Percentiles rank a stretch among this genome's conserved stretches.
These are phyloP conservation scores for Microctenopoma lineatum DNA, from an alignment of 2,797 vertebrate species.

Conservation along the genomic window DNA sequence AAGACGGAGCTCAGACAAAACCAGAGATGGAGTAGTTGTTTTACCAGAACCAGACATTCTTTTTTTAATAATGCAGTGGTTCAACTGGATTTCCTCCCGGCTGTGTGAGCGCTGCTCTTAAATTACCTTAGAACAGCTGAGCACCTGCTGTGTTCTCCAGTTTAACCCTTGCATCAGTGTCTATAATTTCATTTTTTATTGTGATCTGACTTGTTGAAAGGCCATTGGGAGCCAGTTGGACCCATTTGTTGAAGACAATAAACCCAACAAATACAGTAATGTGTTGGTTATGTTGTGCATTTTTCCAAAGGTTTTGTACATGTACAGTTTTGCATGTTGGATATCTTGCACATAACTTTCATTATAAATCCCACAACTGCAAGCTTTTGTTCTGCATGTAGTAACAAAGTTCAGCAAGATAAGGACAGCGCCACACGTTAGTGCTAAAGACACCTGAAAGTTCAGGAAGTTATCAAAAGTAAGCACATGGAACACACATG, in stretches of 20 bases:
- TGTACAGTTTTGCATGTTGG: background rate
- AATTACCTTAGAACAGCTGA: background rate
- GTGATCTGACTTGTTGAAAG: constrained; percentile 54
- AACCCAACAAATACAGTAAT: constrained; percentile 48
- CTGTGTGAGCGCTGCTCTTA: constrained; percentile 2
- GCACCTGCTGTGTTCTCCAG: constrained; percentile 14
- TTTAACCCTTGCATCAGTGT: constrained; percentile 15
- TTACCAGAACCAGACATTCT: constrained; percentile 1
- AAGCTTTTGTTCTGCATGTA: background rate
- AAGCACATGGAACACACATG: background rate
- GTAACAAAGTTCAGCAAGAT: background rate
- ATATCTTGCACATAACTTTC: background rate
- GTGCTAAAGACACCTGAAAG: background rate
- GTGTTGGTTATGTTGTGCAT: background rate
- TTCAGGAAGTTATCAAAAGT: background rate
- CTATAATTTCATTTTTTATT: constrained; percentile 49
- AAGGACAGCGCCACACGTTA: background rate
- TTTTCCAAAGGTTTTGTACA: background rate
- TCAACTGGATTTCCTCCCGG: constrained; percentile 1
- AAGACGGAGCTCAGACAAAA: background rate
- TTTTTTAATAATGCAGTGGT: constrained; percentile 23
- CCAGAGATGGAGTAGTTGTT: background rate
- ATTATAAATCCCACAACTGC: background rate
- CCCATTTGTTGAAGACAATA: constrained; percentile 69
- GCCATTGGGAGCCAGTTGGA: constrained; percentile 49